These are phyloP conservation scores for Corbicula japonica DNA, from an alignment of 2,888 invertebrate species.

Conservation along the genomic window DNA sequence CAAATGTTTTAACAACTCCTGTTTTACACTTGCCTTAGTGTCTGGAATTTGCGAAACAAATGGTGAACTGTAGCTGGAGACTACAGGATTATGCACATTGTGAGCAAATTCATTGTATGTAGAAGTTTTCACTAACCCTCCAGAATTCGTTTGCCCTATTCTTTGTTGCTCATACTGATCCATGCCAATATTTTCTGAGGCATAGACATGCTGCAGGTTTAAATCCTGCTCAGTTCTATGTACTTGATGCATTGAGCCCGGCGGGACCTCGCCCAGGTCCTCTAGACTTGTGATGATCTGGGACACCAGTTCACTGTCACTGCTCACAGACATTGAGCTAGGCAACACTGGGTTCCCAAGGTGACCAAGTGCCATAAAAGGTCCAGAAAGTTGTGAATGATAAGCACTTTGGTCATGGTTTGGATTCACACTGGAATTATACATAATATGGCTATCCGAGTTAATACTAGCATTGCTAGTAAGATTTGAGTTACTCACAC, in stretches of 20 bases:
- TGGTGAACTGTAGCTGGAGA: conserved; percentile 18
- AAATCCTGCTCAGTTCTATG: conserved; percentile 32
- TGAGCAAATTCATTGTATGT: conserved; percentile 60
- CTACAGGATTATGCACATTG: conserved; percentile 52
- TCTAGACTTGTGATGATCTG: conserved; percentile 64
- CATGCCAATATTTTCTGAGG: conserved; percentile 27
- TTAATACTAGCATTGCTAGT: conserved; percentile 35
- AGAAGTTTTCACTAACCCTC: conserved; percentile 47
- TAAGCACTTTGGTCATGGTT: conserved; percentile 55
- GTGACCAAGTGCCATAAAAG: conserved; percentile 40
- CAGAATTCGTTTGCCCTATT: conserved; percentile 30
- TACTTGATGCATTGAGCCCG: conserved; percentile 61
- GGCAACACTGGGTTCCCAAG: conserved; percentile 25
- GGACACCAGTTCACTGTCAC: conserved; percentile 61
- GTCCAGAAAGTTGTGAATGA: conserved; percentile 52
- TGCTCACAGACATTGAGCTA: conserved; percentile 20
- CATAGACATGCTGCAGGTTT: conserved; percentile 35
- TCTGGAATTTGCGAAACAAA: conserved; percentile 33
- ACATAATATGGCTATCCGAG: conserved; percentile 24
- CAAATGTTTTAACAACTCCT: conserved; percentile 62
- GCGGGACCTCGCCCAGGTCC: conserved; percentile 56
- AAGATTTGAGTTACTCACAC: conserved; percentile 18
- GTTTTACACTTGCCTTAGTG: conserved; percentile 60
- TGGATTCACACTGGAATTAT: conserved; percentile 46
- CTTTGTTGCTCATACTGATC: conserved; percentile 40